Percentiles rank a stretch among this genome's conserved stretches.
These are phyloP conservation scores for Cephalopterus ornatus DNA, from an alignment of 2,113 vertebrate genomes.

Conservation along the genomic window DNA sequence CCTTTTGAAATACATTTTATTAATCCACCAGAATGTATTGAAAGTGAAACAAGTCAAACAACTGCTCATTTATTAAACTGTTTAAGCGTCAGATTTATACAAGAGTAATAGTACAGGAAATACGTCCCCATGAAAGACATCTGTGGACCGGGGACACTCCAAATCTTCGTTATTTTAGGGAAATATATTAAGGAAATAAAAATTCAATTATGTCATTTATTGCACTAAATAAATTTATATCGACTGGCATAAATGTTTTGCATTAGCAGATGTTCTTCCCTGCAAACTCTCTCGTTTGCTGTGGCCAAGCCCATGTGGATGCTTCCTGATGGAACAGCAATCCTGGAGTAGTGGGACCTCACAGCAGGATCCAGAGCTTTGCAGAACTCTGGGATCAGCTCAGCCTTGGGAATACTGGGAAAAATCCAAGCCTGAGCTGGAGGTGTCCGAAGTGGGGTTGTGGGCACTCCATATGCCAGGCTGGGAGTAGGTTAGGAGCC, in stretches of 20 bases:
- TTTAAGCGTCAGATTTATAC: slow-evolving; percentile 78
- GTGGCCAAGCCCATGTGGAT: rapidly evolving
- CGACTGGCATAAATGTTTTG: slow-evolving; percentile 67
- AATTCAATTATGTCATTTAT: slow-evolving; percentile 81
- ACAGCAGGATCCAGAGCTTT: neutral
- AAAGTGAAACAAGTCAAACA: slow-evolving; percentile 81
- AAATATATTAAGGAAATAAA: slow-evolving; percentile 80
- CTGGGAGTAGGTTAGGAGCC: neutral
- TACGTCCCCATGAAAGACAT: slow-evolving; percentile 64
- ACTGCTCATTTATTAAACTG: slow-evolving; percentile 79
- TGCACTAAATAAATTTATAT: slow-evolving; percentile 77
- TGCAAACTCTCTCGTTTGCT: slow-evolving; percentile 18
- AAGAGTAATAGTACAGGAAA: slow-evolving; percentile 74
- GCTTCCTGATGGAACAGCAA: neutral
- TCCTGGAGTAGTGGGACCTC: neutral
- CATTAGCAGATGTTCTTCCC: slow-evolving; percentile 59
- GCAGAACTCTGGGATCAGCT: neutral
- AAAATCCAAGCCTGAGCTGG: neutral
- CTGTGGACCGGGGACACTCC: slow-evolving; percentile 62
- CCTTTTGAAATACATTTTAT: slow-evolving; percentile 79
- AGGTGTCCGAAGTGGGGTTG: rapidly evolving
- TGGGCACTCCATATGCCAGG: too few species aligned
- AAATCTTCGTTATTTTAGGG: slow-evolving; percentile 74
- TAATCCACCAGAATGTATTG: slow-evolving; percentile 77
- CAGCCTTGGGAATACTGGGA: rapidly evolving